Evolutionary conservation across 2,888 invertebrate species (phyloP).

Genomic region (Adelognathus sp.): DNA sequence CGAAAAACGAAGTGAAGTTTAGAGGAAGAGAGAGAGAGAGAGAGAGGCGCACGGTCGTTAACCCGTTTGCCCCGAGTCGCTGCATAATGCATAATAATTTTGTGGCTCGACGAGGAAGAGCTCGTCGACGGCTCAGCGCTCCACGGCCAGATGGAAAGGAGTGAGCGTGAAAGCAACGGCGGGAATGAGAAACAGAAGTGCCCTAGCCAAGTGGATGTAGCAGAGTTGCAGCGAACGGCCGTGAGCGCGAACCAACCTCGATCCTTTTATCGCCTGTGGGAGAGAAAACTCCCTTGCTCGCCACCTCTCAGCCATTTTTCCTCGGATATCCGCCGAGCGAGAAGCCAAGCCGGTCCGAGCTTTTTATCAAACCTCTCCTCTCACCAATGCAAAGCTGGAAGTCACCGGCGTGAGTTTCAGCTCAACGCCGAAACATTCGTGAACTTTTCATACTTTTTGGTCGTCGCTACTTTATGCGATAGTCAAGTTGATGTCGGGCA

Average conservation of each 20-base stretch:
- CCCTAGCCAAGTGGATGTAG: slow-evolving; percentile 38
- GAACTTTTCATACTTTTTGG: background rate
- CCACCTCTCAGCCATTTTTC: slow-evolving; percentile 35
- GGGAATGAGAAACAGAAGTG: slow-evolving; percentile 38
- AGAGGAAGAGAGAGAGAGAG: slow-evolving; percentile 27
- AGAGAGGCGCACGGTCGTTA: slow-evolving; percentile 56
- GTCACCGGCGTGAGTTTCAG: background rate
- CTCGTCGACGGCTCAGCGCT: slow-evolving; percentile 12
- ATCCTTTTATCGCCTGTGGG: slow-evolving; percentile 49
- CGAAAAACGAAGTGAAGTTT: background rate
- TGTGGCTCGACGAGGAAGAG: slow-evolving; percentile 44
- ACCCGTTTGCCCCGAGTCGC: slow-evolving; percentile 55
- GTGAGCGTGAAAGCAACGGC: background rate
- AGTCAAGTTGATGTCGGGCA: background rate
- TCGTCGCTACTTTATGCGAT: background rate
- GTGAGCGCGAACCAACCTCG: slow-evolving; percentile 37
- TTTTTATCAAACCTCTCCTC: slow-evolving; percentile 13
- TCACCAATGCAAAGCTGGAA: slow-evolving; percentile 32
- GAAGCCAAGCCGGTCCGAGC: slow-evolving; percentile 15
- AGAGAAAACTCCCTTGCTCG: slow-evolving; percentile 20
- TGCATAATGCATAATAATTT: slow-evolving; percentile 62
- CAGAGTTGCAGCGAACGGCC: slow-evolving; percentile 3
- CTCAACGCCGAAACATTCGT: background rate
- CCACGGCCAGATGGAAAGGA: slow-evolving; percentile 19
- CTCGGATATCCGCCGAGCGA: slow-evolving; percentile 40